phyloP scores from a whole-genome alignment of 2,113 vertebrate genomes.

The Melanocharis versteri region DNA sequence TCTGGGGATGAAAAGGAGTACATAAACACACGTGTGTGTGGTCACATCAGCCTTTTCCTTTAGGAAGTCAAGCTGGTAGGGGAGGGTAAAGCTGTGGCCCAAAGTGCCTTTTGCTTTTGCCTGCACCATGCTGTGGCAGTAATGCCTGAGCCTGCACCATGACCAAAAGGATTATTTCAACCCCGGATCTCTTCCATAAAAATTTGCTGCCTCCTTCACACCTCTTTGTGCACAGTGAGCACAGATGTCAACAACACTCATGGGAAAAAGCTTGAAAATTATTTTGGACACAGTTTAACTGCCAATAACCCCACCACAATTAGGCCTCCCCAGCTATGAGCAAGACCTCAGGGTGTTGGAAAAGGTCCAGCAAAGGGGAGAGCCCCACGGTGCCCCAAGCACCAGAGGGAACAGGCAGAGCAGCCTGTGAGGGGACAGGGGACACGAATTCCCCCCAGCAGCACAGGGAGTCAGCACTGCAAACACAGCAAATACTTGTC shows the following conservation, averaged over 20 bases:
- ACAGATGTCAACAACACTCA: not conserved
- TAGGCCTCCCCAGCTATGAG: not conserved
- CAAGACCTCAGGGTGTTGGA: not conserved
- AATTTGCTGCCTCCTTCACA: not conserved
- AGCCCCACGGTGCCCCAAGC: not conserved
- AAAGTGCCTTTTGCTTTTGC: not conserved
- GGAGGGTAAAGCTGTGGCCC: not conserved
- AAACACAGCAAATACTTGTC: not conserved
- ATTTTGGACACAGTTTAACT: not conserved
- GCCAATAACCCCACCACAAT: not conserved
- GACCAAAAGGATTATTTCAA: not conserved
- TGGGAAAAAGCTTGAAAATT: not conserved
- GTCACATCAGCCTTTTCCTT: not conserved
- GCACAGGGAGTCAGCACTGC: not conserved
- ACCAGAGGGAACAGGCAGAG: not conserved
- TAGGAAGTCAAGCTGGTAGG: not conserved
- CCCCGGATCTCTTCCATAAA: not conserved
- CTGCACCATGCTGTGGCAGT: not conserved
- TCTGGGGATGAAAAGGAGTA: not conserved
- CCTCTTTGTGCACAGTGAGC: not conserved
- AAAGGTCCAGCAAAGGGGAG: not conserved
- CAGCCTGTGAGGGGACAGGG: not conserved
- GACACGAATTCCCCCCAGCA: fast-evolving
- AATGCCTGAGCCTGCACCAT: not conserved
- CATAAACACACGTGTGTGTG: fast-evolving